Evolutionary conservation across 1,140 invertebrate genomes (phyloP).

Genomic region (Ips typographus): DNA sequence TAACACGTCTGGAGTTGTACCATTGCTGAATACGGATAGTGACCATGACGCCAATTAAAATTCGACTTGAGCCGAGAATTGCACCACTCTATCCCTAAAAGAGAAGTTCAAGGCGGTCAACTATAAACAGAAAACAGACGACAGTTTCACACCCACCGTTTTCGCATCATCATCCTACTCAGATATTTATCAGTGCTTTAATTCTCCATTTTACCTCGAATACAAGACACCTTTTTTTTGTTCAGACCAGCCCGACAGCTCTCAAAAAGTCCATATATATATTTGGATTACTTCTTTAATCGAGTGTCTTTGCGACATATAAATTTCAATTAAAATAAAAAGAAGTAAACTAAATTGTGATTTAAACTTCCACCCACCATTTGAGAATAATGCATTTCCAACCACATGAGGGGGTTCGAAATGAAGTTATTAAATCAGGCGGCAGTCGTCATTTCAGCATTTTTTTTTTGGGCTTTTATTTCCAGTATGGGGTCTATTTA

Average conservation of each 20-base stretch:
- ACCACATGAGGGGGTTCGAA: not conserved
- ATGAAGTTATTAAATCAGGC: constrained; percentile 16
- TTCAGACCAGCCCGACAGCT: constrained; percentile 17
- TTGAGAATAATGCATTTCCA: not conserved
- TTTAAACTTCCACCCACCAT: no score
- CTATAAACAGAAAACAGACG: constrained; percentile 19
- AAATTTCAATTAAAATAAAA: no score
- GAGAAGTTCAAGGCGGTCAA: constrained; percentile 21
- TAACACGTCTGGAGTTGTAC: no score
- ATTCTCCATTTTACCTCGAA: constrained; percentile 31
- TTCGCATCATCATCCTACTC: constrained; percentile 28
- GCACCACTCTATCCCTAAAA: constrained; percentile 6
- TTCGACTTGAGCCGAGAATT: not conserved
- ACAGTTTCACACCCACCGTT: constrained; percentile 29
- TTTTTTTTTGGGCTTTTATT: constrained; percentile 27
- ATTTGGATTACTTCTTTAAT: not conserved
- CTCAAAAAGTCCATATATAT: constrained; percentile 3
- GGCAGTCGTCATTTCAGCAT: constrained; percentile 12
- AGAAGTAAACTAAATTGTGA: no score
- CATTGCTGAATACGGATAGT: not conserved
- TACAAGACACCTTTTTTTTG: constrained; percentile 22
- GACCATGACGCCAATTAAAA: constrained; percentile 3
- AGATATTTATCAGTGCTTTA: constrained; percentile 35
- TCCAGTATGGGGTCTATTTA: constrained; percentile 20
- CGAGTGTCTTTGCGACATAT: no score